Conservation (phyloP, 2,113 vertebrate species). For the Gobiocypris rarus region DNA sequence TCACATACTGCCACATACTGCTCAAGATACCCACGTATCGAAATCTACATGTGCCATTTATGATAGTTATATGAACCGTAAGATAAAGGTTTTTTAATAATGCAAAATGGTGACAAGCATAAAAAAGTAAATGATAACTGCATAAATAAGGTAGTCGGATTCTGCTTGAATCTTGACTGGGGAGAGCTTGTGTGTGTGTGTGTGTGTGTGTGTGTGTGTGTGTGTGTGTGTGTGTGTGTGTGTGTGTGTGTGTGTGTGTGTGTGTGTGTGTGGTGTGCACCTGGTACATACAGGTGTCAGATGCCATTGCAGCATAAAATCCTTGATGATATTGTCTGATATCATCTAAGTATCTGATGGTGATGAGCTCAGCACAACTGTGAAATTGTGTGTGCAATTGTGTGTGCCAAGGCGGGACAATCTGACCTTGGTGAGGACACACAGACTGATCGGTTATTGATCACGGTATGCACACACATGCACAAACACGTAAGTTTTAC, state of each 20-base stretch:
- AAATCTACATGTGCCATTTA: not conserved
- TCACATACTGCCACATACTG: constrained; percentile 31
- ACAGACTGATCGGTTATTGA: constrained; percentile 25
- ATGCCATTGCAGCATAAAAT: constrained; percentile 34
- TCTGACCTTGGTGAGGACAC: constrained; percentile 9
- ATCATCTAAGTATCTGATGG: constrained; percentile 46
- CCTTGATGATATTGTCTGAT: constrained; percentile 38
- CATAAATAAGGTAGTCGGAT: not conserved
- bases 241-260: not conserved
- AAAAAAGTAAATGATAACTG: not conserved
- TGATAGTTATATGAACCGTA: not conserved
- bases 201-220: not conserved
- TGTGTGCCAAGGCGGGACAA: not conserved
- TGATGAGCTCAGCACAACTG: constrained; percentile 52
- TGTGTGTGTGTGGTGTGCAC: not conserved
- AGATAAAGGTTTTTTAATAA: not conserved
- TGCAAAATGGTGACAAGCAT: not conserved
- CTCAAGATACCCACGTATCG: constrained; percentile 22
- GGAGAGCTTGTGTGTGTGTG: not conserved
- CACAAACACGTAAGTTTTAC: constrained; percentile 40
- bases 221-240: not conserved
- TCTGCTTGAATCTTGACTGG: not conserved
- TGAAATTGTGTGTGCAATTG: not conserved
- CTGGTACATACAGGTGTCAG: constrained; percentile 47
- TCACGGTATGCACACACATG: not conserved